phyloP scores from a whole-genome alignment of 1,140 invertebrate species.

The Dendrolimus kikuchii region DNA sequence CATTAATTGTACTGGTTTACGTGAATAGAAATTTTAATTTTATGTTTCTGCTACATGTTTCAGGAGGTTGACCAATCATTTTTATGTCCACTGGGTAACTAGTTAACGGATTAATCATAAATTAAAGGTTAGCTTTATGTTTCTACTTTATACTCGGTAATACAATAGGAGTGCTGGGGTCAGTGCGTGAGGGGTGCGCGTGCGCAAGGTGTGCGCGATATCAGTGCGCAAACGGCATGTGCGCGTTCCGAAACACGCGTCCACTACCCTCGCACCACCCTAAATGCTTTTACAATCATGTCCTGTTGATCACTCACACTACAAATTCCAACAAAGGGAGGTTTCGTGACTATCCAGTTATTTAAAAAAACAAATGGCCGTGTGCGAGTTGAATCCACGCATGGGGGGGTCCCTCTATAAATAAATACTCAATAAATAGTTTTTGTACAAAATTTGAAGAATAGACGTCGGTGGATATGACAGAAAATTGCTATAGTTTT shows the following conservation, averaged over 20 bases:
- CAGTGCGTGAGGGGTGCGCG: conserved; percentile 45
- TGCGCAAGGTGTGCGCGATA: conserved; percentile 61
- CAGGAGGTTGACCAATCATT: too few species aligned
- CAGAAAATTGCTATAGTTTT: too few species aligned
- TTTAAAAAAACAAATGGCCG: conserved; percentile 12
- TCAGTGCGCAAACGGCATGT: conserved; percentile 53
- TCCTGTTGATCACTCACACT: conserved; percentile 35
- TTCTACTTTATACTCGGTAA: neutral
- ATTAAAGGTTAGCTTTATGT: too few species aligned
- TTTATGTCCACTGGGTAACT: too few species aligned
- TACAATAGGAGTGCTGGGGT: conserved; percentile 48
- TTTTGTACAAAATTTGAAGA: too few species aligned
- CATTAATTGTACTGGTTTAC: too few species aligned
- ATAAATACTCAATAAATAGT: too few species aligned
- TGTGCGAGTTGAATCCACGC: conserved; percentile 6
- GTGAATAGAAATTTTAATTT: too few species aligned
- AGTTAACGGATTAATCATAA: too few species aligned
- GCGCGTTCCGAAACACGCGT: conserved; percentile 59
- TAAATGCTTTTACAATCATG: conserved; percentile 28
- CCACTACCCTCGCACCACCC: conserved; percentile 25
- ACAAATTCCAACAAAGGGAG: conserved; percentile 39
- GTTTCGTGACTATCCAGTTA: conserved; percentile 11
- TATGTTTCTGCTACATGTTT: too few species aligned
- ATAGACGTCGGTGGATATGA: too few species aligned
- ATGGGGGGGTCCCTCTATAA: neutral